phyloP scores from a whole-genome alignment of 2,888 invertebrate genomes.

The Endotricha flammealis region DNA sequence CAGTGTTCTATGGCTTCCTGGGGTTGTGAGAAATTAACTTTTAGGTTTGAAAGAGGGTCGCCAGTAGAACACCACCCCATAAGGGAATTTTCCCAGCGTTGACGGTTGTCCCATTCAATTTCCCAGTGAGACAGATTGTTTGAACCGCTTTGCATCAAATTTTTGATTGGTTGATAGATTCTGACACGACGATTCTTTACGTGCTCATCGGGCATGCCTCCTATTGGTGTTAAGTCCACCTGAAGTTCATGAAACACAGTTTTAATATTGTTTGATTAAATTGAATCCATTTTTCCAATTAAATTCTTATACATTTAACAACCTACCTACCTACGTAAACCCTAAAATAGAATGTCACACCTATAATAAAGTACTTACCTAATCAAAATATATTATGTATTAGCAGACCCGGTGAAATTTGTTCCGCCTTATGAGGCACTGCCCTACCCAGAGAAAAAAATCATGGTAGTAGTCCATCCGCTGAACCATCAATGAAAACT shows the following conservation, averaged over 20 bases:
- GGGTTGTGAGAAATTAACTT: conserved; percentile 85
- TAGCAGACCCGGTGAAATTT: no score
- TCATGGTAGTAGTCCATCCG: no score
- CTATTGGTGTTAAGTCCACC: conserved; percentile 84
- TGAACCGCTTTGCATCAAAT: conserved; percentile 98
- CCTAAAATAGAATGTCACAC: no score
- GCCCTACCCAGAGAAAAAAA: no score
- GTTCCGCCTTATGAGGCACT: no score
- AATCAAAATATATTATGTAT: no score
- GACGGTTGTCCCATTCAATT: conserved; percentile 96
- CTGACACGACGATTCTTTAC: conserved; percentile 88
- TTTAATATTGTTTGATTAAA: no score
- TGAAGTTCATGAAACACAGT: conserved; percentile 35
- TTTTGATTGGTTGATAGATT: conserved; percentile 94
- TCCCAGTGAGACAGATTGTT: conserved; percentile 93
- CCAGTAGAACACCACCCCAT: conserved; percentile 99
- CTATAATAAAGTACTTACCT: no score
- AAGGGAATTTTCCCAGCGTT: conserved; percentile 99
- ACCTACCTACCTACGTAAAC: no score
- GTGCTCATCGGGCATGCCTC: conserved; percentile 95
- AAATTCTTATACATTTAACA: no score
- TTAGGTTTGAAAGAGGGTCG: conserved; percentile 96
- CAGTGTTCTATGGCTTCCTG: conserved; percentile 96
- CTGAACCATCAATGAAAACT: no score
- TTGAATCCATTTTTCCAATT: no score